Base-by-base conservation (phyloP, 2,113 vertebrate genomes). In the Sphaerodactylus townsendi region DNA sequence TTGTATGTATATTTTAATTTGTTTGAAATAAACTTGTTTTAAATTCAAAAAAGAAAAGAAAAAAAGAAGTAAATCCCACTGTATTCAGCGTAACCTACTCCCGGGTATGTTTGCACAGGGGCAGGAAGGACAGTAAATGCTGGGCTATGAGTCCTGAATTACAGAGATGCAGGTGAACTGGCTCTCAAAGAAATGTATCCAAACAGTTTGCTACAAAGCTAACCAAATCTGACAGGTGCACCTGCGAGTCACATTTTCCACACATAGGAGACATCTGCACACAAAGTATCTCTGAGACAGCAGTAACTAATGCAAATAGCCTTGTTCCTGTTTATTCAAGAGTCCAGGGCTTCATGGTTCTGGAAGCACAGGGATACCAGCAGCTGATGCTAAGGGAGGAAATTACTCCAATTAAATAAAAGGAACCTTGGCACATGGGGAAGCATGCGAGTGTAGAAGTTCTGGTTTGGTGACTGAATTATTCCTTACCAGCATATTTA, bases 271-370 rank as follows among this genome's bases (percentile, higher is more conserved):
- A 69, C 1, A 3, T 28, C 35, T 23, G 69, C 0, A 21, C 35
- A 28, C 21, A 39, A 39, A 65, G 30, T 53, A 72, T 84, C 85
- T 70, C 56, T 37, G 77, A 77, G 35, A 33, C 41, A 5, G 23
- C 39, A 46, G 4, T 78, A 81, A 76, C 65, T 59, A 68, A 86
- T 81, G 84, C 84, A 91, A 90, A 83, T 39, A 76, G 33, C 74
- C 66, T 28, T 44, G 1, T 35, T 33, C 85, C 33, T 85, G 84
- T 76, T 72, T 83, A 30, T 46, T 83, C 77, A 87, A 70, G 10
- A 62, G n/a, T 2, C 44, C 64, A 71, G 0, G 25, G 76, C 72
- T 83, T 86, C 46, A 75, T 83, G 41, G 4, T 56, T 1, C 30
- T 25, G n/a, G 44, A 28, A 0, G 1, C 1, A 65, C 66, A 79